Evolutionary conservation across 2,888 invertebrate species (phyloP).

Genomic region (Apotomis capreana): DNA sequence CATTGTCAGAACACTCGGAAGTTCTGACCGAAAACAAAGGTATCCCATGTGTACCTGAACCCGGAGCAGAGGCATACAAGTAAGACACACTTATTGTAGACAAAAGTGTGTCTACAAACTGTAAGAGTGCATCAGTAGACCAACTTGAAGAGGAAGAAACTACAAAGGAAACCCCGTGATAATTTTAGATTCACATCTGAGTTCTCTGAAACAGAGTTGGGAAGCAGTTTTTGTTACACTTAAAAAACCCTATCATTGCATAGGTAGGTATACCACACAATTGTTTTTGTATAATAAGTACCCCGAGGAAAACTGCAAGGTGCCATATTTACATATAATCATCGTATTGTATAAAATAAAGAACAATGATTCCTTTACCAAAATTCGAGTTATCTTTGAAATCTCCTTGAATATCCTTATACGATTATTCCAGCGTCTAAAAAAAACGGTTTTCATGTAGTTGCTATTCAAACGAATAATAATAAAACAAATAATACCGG

Average conservation of each 20-base stretch:
- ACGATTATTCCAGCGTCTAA: too few species aligned
- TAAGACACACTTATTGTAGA: background rate
- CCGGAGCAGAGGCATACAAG: background rate
- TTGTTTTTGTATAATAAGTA: background rate
- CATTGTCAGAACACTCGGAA: too few species aligned
- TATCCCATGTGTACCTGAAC: background rate
- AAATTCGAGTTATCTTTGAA: constrained; percentile 18
- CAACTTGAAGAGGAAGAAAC: background rate
- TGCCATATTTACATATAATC: constrained; percentile 6
- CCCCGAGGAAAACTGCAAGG: background rate
- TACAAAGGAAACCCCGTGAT: background rate
- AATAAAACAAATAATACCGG: too few species aligned
- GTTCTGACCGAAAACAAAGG: background rate
- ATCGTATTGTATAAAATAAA: constrained; percentile 18
- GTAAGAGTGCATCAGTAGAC: background rate
- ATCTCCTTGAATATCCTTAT: background rate
- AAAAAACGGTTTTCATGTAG: too few species aligned
- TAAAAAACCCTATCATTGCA: background rate
- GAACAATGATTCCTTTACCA: constrained; percentile 15
- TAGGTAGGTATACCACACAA: constrained; percentile 3
- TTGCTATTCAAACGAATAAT: too few species aligned
- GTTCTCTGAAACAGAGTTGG: background rate
- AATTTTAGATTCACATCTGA: background rate
- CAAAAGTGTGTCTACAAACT: background rate
- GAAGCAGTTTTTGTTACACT: background rate